These are phyloP conservation scores for Apaloderma vittatum DNA, from an alignment of 2,113 vertebrate species.

Conservation along the genomic window DNA sequence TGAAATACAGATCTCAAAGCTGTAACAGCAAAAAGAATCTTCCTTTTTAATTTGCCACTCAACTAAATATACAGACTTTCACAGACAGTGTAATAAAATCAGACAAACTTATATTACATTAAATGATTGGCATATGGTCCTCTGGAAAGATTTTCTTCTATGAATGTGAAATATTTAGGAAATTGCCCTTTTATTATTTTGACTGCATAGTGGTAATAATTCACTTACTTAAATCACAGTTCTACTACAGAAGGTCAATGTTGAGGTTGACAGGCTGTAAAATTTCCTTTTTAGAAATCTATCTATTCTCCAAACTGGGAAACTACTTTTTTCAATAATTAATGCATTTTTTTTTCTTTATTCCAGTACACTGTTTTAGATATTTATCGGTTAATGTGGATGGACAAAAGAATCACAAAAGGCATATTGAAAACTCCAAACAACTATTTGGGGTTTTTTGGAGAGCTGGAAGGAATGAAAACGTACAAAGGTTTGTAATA, in stretches of 20 bases:
- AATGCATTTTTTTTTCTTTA: background rate
- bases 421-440: background rate
- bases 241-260: background rate
- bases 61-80: background rate
- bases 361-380: background rate
- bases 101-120: background rate
- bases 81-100: background rate
- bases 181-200: slow-evolving; percentile 38
- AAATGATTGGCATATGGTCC: background rate
- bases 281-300: slow-evolving; percentile 34
- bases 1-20: background rate
- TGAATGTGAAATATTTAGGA: slow-evolving; percentile 33
- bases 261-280: slow-evolving; percentile 38
- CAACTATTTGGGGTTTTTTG: background rate
- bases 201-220: background rate
- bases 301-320: background rate
- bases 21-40: background rate
- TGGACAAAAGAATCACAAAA: background rate
- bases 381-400: background rate
- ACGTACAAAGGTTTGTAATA: background rate
- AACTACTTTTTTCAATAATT: background rate
- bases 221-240: slow-evolving; percentile 32
- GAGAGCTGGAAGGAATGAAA: background rate
- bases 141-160: background rate
- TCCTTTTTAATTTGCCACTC: background rate